Conservation (phyloP, 2,888 invertebrate genomes). For the Brenthis hecate region DNA sequence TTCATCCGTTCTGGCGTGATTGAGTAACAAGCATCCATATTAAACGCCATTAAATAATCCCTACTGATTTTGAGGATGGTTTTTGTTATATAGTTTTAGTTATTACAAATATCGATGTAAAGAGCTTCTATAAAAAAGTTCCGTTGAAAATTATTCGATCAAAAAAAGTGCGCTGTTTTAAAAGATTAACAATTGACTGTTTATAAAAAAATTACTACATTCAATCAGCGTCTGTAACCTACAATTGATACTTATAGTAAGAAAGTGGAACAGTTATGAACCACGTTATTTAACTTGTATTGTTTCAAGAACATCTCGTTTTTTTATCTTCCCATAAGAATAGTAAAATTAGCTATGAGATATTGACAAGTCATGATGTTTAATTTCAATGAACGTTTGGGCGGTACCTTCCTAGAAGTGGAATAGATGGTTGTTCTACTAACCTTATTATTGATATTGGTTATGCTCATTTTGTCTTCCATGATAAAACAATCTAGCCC, state of each 20-base stretch:
- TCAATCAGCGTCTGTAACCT: slow-evolving; percentile 3
- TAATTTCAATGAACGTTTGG: slow-evolving; percentile 46
- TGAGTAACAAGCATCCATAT: too few species aligned
- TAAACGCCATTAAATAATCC: too few species aligned
- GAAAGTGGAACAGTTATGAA: slow-evolving; percentile 13
- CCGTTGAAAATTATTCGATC: too few species aligned
- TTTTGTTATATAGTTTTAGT: too few species aligned
- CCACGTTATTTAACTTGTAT: slow-evolving; percentile 12
- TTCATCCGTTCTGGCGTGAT: too few species aligned
- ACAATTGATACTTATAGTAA: slow-evolving; percentile 5
- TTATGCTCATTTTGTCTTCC: slow-evolving; percentile 53
- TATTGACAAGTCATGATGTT: slow-evolving; percentile 56
- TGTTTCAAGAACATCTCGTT: slow-evolving; percentile 13
- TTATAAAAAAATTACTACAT: background rate
- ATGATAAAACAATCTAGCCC: slow-evolving; percentile 43
- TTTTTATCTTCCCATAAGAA: slow-evolving; percentile 28
- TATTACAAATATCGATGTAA: too few species aligned
- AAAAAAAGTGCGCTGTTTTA: too few species aligned
- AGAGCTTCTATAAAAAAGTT: too few species aligned
- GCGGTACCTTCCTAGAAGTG: slow-evolving; percentile 40
- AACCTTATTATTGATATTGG: slow-evolving; percentile 56
- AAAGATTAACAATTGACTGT: background rate
- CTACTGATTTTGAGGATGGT: too few species aligned
- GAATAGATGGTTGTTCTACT: slow-evolving; percentile 59
- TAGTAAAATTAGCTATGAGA: slow-evolving; percentile 32